Base-by-base conservation (phyloP, 2,113 vertebrate species). In the Onychostruthus taczanowskii region DNA sequence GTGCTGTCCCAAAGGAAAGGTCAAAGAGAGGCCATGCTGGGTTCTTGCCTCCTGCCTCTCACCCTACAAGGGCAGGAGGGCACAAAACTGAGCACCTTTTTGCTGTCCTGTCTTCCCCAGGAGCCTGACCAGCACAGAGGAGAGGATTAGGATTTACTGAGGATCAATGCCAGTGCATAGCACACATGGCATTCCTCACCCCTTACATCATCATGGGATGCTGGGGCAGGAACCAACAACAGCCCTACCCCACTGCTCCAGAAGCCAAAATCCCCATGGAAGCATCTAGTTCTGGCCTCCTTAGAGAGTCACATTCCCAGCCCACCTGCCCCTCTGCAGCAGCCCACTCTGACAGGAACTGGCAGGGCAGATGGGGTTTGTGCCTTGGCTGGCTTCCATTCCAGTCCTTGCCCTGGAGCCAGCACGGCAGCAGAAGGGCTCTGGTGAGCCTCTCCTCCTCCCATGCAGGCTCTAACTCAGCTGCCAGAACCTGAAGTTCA, bases 361-460 rank as follows among this genome's bases (percentile, higher is more conserved):
- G 22, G 63, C 3, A 1, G 55, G 86, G 72, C 89, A 80, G 82
- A 92, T 7, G 47, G 88, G 72, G 52, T 58, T 81, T 74, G 52
- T 78, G 52, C 85, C 79, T 89, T 75, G 68, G 88, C 93, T 49
- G 56, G 47, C 28, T 75, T 86, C 61, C 79, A 67, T 61, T 44
- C 50, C 85, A 33, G 16, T 20, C 91, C 47, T 50, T 72, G 82
- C 92, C 73, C 90, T 72, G 86, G 72, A 84, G 59, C 68, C 82
- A 68, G 68, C 39, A 37, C 16, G 30, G 79, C 79, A 77, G 80
- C 75, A 88, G 52, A 63, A 96, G 31, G 52, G 85, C 83, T 81
- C 69, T 55, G 68, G 33, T 63, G 85, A 93, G 89, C 76, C 66
- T 95, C 91, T 94, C 61, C 91, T 94, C 83, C 83, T 90, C 76